Percentiles rank a stretch among this genome's conserved stretches.
Evolutionary conservation across 64 coral and sea anemone genomes (phyloP).

Genomic region (Platygyra sinensis): DNA sequence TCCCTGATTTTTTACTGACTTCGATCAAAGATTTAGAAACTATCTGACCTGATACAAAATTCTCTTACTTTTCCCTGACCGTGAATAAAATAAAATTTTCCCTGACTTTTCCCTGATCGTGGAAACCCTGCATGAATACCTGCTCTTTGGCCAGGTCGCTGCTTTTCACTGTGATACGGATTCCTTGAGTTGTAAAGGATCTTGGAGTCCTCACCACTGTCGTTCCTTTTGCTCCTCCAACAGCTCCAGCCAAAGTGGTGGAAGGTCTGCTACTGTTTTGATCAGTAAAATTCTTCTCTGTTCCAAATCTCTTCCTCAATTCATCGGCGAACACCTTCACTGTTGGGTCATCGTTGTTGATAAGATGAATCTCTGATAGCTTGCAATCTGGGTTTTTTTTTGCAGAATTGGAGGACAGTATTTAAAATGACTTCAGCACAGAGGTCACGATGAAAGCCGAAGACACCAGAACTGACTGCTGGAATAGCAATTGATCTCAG

Average conservation of each 20-base stretch:
- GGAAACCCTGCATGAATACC: slow-evolving; percentile 13
- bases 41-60: too few species aligned
- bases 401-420: slow-evolving; percentile 46
- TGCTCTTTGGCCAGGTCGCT: slow-evolving; percentile 53
- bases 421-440: slow-evolving; percentile 61
- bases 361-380: slow-evolving; percentile 76
- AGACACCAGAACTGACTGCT: slow-evolving; percentile 69
- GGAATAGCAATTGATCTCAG: slow-evolving; percentile 68
- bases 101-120: too few species aligned
- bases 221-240: not conserved
- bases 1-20: too few species aligned
- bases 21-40: too few species aligned
- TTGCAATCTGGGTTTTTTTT: slow-evolving; percentile 3
- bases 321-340: slow-evolving; percentile 56
- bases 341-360: slow-evolving; percentile 60
- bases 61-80: too few species aligned
- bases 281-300: slow-evolving; percentile 41
- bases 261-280: not conserved
- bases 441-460: slow-evolving; percentile 54
- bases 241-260: not conserved
- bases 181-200: slow-evolving; percentile 40
- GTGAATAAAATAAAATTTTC: too few species aligned
- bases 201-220: not conserved
- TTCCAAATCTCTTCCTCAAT: slow-evolving; percentile 58
- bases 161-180: slow-evolving; percentile 42